Conservation (phyloP, 1,140 invertebrate genomes). For the Saccostrea echinata region DNA sequence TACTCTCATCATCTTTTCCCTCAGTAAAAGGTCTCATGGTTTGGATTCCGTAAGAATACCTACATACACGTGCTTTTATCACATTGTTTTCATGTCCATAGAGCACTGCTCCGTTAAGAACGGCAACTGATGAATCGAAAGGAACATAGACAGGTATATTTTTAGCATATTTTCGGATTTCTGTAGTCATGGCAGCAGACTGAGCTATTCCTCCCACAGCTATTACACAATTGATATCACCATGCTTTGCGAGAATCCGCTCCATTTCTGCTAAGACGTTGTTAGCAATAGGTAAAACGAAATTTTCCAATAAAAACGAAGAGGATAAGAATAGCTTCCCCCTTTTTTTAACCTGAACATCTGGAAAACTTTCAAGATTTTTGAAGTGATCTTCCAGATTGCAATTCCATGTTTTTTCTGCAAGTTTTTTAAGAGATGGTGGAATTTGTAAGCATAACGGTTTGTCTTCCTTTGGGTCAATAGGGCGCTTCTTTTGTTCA, state of each 20-base stretch:
- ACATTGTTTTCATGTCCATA: conserved; percentile 39
- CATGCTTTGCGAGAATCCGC: not conserved
- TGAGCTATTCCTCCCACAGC: conserved; percentile 35
- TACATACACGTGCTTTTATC: not conserved
- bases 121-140: not conserved
- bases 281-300: not conserved
- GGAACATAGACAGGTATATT: conserved; percentile 25
- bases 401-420: not conserved
- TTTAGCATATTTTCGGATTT: conserved; percentile 29
- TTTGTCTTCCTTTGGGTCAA: not conserved
- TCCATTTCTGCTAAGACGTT: not conserved
- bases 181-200: not conserved
- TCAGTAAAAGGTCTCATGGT: conserved; percentile 20
- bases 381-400: not conserved
- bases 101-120: not conserved
- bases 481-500: conserved; percentile 21
- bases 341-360: not conserved
- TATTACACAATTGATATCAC: not conserved
- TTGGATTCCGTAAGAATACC: conserved; percentile 12
- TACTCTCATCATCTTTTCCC: not conserved
- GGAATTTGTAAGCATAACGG: not conserved
- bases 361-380: not conserved
- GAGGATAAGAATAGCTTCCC: not conserved
- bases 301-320: not conserved
- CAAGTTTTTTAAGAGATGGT: not conserved